Evolutionary conservation across 2,797 vertebrate genomes (phyloP).

Genomic region (Platyrinchus mystaceus): DNA sequence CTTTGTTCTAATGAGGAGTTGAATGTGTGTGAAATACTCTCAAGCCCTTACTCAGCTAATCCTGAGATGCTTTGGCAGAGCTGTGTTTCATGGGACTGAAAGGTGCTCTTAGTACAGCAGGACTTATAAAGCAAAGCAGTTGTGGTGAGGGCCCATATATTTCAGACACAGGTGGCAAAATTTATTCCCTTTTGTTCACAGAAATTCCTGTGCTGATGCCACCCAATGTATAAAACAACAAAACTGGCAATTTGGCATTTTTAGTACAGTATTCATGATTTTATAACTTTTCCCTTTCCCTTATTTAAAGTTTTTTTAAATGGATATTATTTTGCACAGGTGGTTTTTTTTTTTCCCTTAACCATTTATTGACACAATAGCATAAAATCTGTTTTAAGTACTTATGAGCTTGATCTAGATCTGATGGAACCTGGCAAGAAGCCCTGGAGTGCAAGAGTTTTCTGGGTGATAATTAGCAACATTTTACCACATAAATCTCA

Average conservation of each 20-base stretch:
- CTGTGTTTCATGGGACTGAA: not conserved
- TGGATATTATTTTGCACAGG: not conserved
- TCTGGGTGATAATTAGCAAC: not conserved
- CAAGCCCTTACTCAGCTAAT: not conserved
- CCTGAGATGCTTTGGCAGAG: not conserved
- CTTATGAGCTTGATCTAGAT: not conserved
- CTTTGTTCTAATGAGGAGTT: constrained; percentile 1
- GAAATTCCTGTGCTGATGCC: not conserved
- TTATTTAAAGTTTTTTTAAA: not conserved
- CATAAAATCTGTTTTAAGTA: not conserved
- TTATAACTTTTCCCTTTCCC: not conserved
- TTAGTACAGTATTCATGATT: not conserved
- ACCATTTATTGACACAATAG: not conserved
- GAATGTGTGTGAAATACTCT: not conserved
- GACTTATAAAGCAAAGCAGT: not conserved
- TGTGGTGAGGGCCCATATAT: not conserved
- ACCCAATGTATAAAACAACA: not conserved
- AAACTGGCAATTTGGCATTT: constrained; percentile 18
- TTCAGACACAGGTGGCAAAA: constrained; percentile 14
- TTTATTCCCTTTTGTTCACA: not conserved
- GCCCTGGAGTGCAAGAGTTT: not conserved
- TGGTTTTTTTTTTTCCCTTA: not conserved
- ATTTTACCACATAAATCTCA: not conserved
- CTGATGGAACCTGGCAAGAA: not conserved
- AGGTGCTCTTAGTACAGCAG: not conserved